These are phyloP conservation scores for Chlorops oryzae DNA, from an alignment of 1,140 invertebrate genomes.

Conservation along the genomic window DNA sequence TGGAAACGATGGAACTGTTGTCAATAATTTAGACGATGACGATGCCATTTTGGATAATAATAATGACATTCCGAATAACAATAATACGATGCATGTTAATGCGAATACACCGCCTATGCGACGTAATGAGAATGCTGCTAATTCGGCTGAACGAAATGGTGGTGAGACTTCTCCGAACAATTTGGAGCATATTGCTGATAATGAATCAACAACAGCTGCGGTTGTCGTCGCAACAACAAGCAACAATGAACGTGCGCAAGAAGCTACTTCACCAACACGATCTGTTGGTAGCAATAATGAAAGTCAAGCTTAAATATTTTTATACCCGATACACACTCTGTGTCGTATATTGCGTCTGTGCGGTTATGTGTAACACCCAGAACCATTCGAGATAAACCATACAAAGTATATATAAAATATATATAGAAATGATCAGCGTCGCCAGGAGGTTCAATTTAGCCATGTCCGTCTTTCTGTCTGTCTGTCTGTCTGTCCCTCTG, in stretches of 20 bases:
- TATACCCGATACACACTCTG: no score
- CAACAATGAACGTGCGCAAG: neutral
- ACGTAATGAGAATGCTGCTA: conserved; percentile 26
- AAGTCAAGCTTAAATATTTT: conserved; percentile 39
- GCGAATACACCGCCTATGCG: conserved; percentile 43
- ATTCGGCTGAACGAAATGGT: no score
- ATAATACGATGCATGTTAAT: conserved; percentile 42
- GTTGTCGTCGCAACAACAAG: conserved; percentile 1
- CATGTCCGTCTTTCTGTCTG: no score
- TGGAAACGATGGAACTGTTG: conserved; percentile 4
- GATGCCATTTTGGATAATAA: conserved; percentile 33
- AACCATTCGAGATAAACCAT: no score
- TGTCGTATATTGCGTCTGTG: no score
- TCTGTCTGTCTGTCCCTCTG: no score
- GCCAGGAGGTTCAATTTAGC: no score
- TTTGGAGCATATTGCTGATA: neutral
- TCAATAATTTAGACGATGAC: conserved; percentile 18
- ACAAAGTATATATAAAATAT: no score
- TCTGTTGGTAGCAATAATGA: conserved; percentile 17
- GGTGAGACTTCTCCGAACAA: no score
- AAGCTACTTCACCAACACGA: neutral
- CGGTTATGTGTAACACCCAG: no score
- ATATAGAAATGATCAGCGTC: no score
- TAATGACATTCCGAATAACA: conserved; percentile 42
- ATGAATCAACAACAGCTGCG: neutral